Base-by-base conservation (phyloP, 2,113 vertebrate genomes). In the Microcebus griseorufus region DNA sequence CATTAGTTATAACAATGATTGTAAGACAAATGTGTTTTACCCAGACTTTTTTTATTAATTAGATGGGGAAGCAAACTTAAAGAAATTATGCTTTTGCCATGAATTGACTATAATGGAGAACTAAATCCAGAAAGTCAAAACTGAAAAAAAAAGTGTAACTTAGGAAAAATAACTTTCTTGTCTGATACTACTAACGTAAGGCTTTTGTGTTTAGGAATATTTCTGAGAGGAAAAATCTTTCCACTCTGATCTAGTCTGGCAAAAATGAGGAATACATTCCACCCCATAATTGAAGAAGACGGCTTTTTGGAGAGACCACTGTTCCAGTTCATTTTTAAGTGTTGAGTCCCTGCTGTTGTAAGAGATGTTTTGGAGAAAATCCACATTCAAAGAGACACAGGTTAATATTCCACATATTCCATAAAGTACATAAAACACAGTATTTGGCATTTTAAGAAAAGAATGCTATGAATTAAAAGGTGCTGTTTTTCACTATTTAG, bases 381-480 rank as follows among this genome's bases (percentile, higher is more conserved):
- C 37, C 29, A 23, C 29, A 87, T 75, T 75, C 27, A 64, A 12
- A 82, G 83, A 53, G 14, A 80, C 64, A 55, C 3, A 13, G 23
- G 42, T 84, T 85, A 76, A 90, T 85, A 64, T 88, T 88, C 10
- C 5, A 4, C 27, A 9, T 73, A 88, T 88, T 88, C 55, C 27
- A 55, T 55, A 29, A 73, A 76, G 20, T 86, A 62, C 6, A 17
- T 81, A 42, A 80, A 83, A n/a, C 90, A 29, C 0, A 88, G 13
- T 58, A 86, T 11, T 55, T 92, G 51, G 65, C 23, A 72, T 82
- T 82, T 90, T 85, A 73, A 39, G 32, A 79, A 90, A 72, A 45
- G 6, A 94, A 82, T 87, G 64, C 58, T n/a, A 34, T 83, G 48
- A 94, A 80, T 92, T 95, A 84, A 89, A 90, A 84, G 88, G 69